Conservation (phyloP, 1,140 invertebrate species). For the Holotrichia oblita region DNA sequence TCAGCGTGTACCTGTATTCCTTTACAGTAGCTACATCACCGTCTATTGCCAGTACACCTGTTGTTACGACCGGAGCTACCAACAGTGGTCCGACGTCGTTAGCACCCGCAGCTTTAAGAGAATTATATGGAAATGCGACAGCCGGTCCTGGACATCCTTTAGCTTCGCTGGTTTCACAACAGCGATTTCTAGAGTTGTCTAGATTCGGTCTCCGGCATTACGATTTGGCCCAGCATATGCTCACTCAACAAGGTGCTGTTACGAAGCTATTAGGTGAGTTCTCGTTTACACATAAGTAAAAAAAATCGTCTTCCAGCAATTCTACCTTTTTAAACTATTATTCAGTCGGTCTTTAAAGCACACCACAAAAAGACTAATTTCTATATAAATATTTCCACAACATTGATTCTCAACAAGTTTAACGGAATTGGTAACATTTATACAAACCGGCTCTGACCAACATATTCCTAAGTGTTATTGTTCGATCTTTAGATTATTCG, state of each 20-base stretch:
- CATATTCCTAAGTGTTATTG: constrained; percentile 17
- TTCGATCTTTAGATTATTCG: not conserved
- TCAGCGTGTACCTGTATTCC: not conserved
- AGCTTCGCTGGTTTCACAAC: constrained; percentile 74
- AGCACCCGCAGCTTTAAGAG: constrained; percentile 55
- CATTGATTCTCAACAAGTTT: constrained; percentile 27
- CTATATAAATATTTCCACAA: constrained; percentile 21
- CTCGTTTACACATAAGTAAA: constrained; percentile 45
- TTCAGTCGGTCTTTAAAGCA: not conserved
- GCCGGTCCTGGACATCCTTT: constrained; percentile 68
- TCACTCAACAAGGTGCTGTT: constrained; percentile 90
- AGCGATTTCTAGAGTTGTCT: constrained; percentile 82
- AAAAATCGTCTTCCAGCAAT: constrained; percentile 40
- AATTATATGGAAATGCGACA: constrained; percentile 63
- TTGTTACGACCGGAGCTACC: constrained; percentile 46
- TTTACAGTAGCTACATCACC: constrained; percentile 58
- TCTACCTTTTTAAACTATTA: constrained; percentile 14
- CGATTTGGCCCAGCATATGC: constrained; percentile 87
- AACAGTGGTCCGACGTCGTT: constrained; percentile 52
- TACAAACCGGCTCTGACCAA: not conserved
- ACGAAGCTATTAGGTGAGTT: constrained; percentile 87
- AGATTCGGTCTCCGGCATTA: constrained; percentile 86
- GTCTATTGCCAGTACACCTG: constrained; percentile 51
- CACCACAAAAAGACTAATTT: not conserved
- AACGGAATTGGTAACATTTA: not conserved